Conservation (phyloP, 2,888 invertebrate genomes). For the Bembecia ichneumoniformis region DNA sequence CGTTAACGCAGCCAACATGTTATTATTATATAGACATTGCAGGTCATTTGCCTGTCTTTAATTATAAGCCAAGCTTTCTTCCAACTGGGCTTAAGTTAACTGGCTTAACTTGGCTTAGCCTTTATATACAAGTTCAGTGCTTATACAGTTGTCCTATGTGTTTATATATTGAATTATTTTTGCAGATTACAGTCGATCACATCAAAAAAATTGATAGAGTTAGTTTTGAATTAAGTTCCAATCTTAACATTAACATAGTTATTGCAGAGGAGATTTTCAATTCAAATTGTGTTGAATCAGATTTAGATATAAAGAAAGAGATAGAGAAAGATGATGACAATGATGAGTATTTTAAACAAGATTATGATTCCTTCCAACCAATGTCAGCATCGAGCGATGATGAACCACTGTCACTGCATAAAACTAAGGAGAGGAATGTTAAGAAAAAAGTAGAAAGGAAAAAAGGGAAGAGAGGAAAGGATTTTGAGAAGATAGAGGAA, state of each 20-base stretch:
- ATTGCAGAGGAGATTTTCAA: constrained; percentile 7
- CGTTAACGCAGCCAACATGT: too few species aligned
- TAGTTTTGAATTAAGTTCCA: constrained; percentile 22
- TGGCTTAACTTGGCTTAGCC: too few species aligned
- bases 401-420: constrained; percentile 42
- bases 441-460: constrained; percentile 19
- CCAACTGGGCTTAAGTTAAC: too few species aligned
- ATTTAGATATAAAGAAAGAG: constrained; percentile 7
- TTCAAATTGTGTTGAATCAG: background rate
- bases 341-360: constrained; percentile 26
- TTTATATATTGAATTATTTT: too few species aligned
- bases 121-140: too few species aligned
- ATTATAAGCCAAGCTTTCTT: too few species aligned
- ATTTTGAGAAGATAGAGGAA: constrained; percentile 9
- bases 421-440: constrained; percentile 26
- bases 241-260: constrained; percentile 12
- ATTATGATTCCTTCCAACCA: constrained; percentile 9
- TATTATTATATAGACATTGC: too few species aligned
- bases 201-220: constrained; percentile 29
- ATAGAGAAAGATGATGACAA: constrained; percentile 9
- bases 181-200: constrained; percentile 25
- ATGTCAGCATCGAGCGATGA: constrained; percentile 31
- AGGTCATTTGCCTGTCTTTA: too few species aligned
- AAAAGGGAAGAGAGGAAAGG: constrained; percentile 18
- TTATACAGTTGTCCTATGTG: too few species aligned